These are phyloP conservation scores for Orthonychiurus folsomi DNA, from an alignment of 2,888 invertebrate species.

Conservation along the genomic window DNA sequence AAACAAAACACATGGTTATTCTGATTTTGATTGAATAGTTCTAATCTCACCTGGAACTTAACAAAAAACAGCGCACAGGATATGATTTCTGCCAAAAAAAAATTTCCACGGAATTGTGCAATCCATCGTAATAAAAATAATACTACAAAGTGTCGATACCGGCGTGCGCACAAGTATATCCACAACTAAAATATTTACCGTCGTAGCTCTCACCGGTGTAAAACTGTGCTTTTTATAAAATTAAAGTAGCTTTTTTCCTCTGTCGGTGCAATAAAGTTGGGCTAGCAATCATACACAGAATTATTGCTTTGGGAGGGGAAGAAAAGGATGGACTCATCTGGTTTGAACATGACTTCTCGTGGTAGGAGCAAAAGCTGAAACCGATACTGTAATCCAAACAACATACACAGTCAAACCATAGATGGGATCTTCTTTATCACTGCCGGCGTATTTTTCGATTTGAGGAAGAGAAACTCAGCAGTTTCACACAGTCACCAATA, in stretches of 20 bases:
- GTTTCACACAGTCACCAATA: neutral
- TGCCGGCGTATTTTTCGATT: neutral
- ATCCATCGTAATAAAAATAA: no score
- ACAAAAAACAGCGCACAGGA: no score
- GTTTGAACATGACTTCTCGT: neutral
- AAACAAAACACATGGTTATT: no score
- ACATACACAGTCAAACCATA: neutral
- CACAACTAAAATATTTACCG: no score
- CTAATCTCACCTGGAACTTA: no score
- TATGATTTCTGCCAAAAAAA: no score
- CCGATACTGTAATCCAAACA: neutral
- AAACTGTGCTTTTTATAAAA: neutral
- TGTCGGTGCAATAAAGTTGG: neutral
- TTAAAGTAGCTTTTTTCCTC: neutral
- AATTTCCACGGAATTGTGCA: no score
- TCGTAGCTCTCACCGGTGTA: no score
- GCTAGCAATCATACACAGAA: neutral
- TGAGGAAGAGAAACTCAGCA: neutral
- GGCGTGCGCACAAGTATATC: no score
- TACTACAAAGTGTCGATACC: no score
- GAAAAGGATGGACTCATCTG: neutral
- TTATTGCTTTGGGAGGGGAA: neutral
- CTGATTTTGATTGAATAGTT: no score
- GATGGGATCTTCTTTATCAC: neutral
- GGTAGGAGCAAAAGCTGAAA: neutral